Conservation (phyloP, 2,888 invertebrate species). For the Eristalis pertinax region DNA sequence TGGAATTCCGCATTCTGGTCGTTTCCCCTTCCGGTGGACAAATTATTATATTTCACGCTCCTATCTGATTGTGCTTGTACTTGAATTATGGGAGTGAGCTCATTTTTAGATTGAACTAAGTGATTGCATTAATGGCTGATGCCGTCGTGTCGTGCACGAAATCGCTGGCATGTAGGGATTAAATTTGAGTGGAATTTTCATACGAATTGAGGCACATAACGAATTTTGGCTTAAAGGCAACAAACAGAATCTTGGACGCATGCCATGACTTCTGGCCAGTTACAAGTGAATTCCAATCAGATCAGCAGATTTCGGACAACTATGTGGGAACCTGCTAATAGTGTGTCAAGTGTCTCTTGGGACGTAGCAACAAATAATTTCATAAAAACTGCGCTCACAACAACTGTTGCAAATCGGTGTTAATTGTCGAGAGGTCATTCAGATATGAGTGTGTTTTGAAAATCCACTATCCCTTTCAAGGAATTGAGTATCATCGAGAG, state of each 20-base stretch:
- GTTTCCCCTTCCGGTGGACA: slow-evolving; percentile 31
- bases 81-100: neutral
- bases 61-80: neutral
- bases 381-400: neutral
- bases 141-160: neutral
- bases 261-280: neutral
- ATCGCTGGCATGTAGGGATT: neutral
- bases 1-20: slow-evolving; percentile 30
- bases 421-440: neutral
- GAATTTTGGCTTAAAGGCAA: neutral
- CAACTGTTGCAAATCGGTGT: neutral
- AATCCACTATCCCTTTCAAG: neutral
- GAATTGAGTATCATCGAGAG: neutral
- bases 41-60: neutral
- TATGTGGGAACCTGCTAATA: neutral
- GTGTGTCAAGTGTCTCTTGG: neutral
- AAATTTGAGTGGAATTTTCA: neutral
- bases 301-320: neutral
- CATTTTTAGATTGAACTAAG: neutral
- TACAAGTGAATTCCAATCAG: neutral
- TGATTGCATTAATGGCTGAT: neutral
- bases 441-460: neutral
- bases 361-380: neutral
- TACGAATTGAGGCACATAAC: neutral
- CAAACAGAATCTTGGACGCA: neutral